phyloP scores from a whole-genome alignment of 2,113 vertebrate species.

The Thryonomys swinderianus region DNA sequence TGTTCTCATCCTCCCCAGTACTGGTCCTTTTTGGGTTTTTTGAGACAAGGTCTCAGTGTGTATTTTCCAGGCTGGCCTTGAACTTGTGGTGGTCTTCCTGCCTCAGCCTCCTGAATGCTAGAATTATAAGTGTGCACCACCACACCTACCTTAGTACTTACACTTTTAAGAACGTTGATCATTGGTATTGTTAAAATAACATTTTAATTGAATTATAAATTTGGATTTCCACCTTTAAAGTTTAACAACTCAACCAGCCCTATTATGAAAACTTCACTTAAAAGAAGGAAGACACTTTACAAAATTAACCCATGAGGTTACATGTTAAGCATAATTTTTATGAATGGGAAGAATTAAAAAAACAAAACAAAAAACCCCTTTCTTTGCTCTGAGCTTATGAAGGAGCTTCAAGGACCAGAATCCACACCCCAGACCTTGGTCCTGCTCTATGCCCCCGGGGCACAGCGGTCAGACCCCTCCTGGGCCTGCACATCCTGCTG shows the following conservation, averaged over 20 bases:
- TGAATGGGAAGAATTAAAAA: conserved; percentile 2
- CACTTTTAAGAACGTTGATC: background rate
- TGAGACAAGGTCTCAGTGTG: background rate
- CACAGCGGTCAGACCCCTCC: accelerated
- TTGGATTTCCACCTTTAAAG: background rate
- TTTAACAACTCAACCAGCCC: background rate
- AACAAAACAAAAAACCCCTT: too few species aligned
- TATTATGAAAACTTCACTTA: background rate
- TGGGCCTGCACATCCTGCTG: background rate
- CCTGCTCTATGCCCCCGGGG: background rate
- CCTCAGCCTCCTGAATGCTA: background rate
- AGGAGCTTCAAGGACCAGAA: conserved; percentile 52
- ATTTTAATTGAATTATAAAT: background rate
- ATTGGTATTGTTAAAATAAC: background rate
- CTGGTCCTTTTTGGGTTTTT: background rate
- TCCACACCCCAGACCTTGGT: conserved; percentile 9
- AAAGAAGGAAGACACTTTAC: background rate
- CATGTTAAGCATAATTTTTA: background rate
- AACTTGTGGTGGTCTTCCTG: background rate
- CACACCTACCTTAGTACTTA: background rate
- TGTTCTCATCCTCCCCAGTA: background rate
- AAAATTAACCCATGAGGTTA: background rate
- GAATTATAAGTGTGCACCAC: background rate
- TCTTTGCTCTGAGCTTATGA: background rate
- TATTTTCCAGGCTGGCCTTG: background rate